Evolutionary conservation across 2,113 vertebrate species (phyloP), one percentile per base, ranked within the genome.

Genomic region (Hoplias malabaricus): DNA sequence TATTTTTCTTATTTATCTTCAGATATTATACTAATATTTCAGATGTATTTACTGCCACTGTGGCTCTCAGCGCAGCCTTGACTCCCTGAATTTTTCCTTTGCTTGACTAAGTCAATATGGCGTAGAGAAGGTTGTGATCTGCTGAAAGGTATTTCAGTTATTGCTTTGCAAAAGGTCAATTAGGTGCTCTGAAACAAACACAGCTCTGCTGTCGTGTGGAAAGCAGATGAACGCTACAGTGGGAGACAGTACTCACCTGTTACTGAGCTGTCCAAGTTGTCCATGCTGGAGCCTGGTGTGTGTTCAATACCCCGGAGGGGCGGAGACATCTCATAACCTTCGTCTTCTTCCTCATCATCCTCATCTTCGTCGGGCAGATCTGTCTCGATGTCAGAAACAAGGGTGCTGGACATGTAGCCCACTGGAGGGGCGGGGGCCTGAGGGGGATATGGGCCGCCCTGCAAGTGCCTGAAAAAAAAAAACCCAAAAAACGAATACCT

Each of bases 191-290:
- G n/a, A n/a, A n/a, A n/a, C n/a, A n/a, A n/a, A n/a, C n/a, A n/a
- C 13, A 16, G 42, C 42, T 4, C 16, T 46, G 16, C 13, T 27
- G 50, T 25, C n/a, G n/a, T 23, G 11, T 25, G 21, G 9, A 29
- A 6, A n/a, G 40, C 10, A 42, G 2, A 42, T 5, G 8, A 19
- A 19, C n/a, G 10, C 0, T 19, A n/a, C 13, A 10, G 9, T 1
- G 19, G 38, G 2, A 3, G 38, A 19, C 19, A 1, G 27, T 10
- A 25, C 62, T 92, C 87, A 99, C 98, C 98, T 94, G 97, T 95
- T 86, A 98, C 88, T 81, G 96, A 99, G 93, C 96, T 99, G 89
- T 99, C 96, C 82, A 99, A 90, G 92, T 99, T 99, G 93, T 99
- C 97, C 93, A 96, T 95, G 87, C 98, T 99, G 79, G 96, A 99